Base-by-base conservation (phyloP, 2,797 vertebrate species). In the Dendrocincla fuliginosa region DNA sequence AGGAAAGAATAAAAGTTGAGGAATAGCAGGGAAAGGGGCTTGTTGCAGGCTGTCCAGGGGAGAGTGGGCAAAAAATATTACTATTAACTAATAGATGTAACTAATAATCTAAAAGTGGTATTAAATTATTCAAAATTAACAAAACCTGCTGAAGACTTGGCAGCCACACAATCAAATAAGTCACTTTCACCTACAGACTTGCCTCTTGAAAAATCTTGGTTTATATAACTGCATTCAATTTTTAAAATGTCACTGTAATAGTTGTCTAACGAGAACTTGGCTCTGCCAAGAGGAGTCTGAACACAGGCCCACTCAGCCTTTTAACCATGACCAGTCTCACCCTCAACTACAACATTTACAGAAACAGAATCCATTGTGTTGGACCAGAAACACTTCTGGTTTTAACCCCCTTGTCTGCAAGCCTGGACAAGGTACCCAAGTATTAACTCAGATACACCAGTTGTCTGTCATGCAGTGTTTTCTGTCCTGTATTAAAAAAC, bases 311-410 rank as follows among this genome's bases (percentile, higher is more conserved):
- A 33, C 18, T 20, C 50, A 67, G 22, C 23, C 24, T 42, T 68
- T 56, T 33, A 53, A 53, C 23, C 28, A 37, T 18, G 16, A 33
- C 46, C 3, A 3, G n/a, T 47, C 27, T 73, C 47, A 61, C 35
- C 63, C 67, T 10, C 75, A 86, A 60, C 11, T 3, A 11, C 0
- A 37, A 4, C 1, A 52, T 8, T 49, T 19, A n/a, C 0, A 55
- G 25, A 49, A 74, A 88, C 20, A 67, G 39, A 73, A 49, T 30
- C 61, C 7, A 3, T 16, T 30, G 6, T 3, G 18, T 4, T 88
- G 79, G 25, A 80, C 12, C 22, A 77, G 56, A 76, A 79, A 37
- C 2, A 0, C 39, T 55, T 42, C 37, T 68, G n/a, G 16, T 37
- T 63, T 88, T 56, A 87, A 52, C 3, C 4, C 4, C 32, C 56